Percentiles rank a stretch among this genome's conserved stretches.
Conservation (phyloP, 2,797 vertebrate genomes). For the Pelodytes ibericus region DNA sequence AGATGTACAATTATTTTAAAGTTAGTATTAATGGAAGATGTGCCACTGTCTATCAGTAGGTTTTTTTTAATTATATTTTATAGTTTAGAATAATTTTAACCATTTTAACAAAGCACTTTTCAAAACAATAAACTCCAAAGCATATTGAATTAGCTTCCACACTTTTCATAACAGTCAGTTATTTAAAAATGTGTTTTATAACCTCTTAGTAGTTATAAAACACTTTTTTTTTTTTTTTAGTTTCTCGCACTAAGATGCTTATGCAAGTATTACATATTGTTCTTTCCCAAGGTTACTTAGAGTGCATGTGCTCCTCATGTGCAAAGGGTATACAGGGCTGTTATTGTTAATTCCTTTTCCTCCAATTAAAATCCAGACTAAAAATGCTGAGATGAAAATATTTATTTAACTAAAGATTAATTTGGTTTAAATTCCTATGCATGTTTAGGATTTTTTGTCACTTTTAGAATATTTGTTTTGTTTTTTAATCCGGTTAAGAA, state of each 20-base stretch:
- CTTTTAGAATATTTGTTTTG: not conserved
- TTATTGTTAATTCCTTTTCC: conserved; percentile 28
- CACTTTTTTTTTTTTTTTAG: not conserved
- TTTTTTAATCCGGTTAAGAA: too few relatives aligned
- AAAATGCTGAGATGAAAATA: conserved; percentile 29
- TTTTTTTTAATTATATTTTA: too few relatives aligned
- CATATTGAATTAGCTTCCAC: too few relatives aligned
- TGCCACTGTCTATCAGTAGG: too few relatives aligned
- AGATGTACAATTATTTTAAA: too few relatives aligned
- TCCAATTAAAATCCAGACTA: conserved; percentile 8
- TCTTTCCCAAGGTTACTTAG: conserved; percentile 34
- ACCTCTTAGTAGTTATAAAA: not conserved
- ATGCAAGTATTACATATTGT: conserved; percentile 32
- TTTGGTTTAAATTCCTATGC: conserved; percentile 34
- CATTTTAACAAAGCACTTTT: too few relatives aligned
- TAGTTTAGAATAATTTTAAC: too few relatives aligned
- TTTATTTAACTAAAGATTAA: conserved; percentile 40
- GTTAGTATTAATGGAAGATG: too few relatives aligned
- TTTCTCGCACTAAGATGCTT: conserved; percentile 14
- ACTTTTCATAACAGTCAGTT: not conserved
- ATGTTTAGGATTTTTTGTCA: conserved; percentile 12
- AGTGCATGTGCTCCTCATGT: conserved; percentile 43
- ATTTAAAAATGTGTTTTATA: conserved; percentile 3
- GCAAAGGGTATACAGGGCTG: conserved; percentile 7
- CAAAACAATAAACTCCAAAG: too few relatives aligned